Percentiles rank a stretch among this genome's conserved stretches.
These are phyloP conservation scores for Amiota communis DNA, from an alignment of 2,888 invertebrate genomes.

Conservation along the genomic window DNA sequence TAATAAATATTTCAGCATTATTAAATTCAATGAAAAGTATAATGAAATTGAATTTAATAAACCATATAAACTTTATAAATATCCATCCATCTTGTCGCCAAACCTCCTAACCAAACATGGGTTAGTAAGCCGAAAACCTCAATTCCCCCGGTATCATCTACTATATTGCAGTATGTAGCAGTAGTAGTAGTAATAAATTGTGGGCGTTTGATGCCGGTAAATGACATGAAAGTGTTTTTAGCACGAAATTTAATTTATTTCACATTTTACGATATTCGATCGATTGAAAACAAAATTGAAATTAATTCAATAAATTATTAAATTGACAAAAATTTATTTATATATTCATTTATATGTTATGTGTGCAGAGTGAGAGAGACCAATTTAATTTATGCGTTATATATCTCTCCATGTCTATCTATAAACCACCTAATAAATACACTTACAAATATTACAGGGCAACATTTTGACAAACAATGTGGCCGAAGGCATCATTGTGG, in stretches of 20 bases:
- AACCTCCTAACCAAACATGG: no score
- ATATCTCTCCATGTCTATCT: background rate
- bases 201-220: background rate
- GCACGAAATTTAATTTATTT: constrained; percentile 65
- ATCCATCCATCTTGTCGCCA: no score
- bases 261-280: constrained; percentile 47
- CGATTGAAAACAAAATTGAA: constrained; percentile 53
- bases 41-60: no score
- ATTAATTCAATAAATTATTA: constrained; percentile 59
- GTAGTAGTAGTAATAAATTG: background rate
- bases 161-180: no score
- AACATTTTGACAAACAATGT: constrained; percentile 85
- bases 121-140: no score
- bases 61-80: no score
- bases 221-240: constrained; percentile 64
- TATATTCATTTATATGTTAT: background rate
- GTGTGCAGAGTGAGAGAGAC: background rate
- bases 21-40: no score
- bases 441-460: constrained; percentile 75
- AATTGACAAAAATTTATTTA: constrained; percentile 23
- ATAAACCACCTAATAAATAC: no score
- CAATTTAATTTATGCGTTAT: no score
- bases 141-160: no score
- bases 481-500: constrained; percentile 86
- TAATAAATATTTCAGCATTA: no score